Evolutionary conservation across 2,888 invertebrate genomes (phyloP).

Genomic region (Diplolepis rosae): DNA sequence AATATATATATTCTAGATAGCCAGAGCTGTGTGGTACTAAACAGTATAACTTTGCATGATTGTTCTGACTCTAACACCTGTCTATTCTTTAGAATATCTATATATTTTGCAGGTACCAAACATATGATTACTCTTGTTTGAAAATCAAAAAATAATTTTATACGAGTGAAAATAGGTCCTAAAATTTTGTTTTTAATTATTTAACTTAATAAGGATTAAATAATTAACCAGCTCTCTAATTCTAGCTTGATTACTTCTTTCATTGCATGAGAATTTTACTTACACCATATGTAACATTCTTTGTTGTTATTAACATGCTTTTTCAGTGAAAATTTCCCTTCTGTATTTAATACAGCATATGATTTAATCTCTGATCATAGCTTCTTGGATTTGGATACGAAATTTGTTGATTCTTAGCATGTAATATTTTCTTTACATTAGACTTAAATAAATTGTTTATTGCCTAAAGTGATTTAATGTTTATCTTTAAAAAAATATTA

Average conservation of each 20-base stretch:
- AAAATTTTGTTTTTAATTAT: too few species aligned
- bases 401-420: too few species aligned
- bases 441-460: too few species aligned
- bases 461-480: too few species aligned
- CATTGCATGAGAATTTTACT: background rate
- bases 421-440: too few species aligned
- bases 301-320: background rate
- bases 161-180: too few species aligned
- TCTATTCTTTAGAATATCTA: background rate
- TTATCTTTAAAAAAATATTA: too few species aligned
- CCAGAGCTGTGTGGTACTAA: background rate
- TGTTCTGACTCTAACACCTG: background rate
- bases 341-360: background rate
- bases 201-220: too few species aligned
- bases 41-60: constrained; percentile 1
- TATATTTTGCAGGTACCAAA: background rate
- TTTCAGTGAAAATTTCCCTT: background rate
- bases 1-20: background rate
- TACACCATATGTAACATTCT: background rate
- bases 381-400: background rate
- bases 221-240: too few species aligned
- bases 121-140: background rate
- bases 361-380: background rate
- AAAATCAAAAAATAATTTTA: too few species aligned
- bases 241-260: background rate